Percentiles rank a stretch among this genome's conserved stretches.
Conservation (phyloP, 2,888 invertebrate species). For the Tipula lateralis region DNA sequence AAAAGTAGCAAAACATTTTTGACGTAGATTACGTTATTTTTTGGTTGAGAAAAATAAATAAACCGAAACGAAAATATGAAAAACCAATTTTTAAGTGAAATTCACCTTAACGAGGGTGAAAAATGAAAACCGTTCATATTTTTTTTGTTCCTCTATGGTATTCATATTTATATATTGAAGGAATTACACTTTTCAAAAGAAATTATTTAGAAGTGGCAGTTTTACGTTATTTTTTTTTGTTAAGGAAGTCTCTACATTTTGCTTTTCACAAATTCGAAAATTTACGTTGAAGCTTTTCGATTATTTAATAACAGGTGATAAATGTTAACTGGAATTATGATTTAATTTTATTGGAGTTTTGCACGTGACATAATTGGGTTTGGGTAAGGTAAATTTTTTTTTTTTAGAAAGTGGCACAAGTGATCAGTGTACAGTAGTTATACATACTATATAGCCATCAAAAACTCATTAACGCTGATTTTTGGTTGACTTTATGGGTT, state of each 20-base stretch:
- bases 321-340: background rate
- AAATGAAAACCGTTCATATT: background rate
- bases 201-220: background rate
- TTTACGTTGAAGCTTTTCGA: background rate
- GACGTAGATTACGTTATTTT: slow-evolving; percentile 6
- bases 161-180: background rate
- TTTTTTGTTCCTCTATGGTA: background rate
- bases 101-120: background rate
- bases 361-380: background rate
- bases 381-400: background rate
- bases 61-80: background rate
- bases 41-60: background rate
- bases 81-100: background rate
- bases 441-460: too few species aligned
- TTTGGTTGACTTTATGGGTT: too few species aligned
- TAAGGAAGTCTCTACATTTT: background rate
- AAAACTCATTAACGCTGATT: too few species aligned
- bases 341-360: background rate
- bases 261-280: background rate
- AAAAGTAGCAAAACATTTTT: background rate
- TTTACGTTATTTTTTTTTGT: background rate
- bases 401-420: too few species aligned
- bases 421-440: too few species aligned
- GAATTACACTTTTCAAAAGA: background rate
- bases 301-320: background rate